phyloP scores from a whole-genome alignment of 1,140 invertebrate species.

The Lordiphosa mommai region DNA sequence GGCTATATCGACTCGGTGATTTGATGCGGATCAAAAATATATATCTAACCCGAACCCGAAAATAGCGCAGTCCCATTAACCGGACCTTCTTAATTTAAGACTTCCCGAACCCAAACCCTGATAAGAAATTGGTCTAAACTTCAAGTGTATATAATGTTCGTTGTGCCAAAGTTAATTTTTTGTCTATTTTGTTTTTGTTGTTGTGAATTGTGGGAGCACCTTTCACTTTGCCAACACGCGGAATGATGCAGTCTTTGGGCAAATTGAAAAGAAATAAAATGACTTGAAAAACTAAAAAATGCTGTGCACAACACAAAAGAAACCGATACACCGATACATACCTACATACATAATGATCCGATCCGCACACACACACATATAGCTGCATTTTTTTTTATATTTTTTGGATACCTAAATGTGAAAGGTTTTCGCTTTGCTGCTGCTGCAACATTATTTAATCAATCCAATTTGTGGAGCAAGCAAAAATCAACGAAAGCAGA shows the following conservation, averaged over 20 bases:
- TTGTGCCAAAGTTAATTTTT: background rate
- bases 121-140: too few species aligned
- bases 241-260: slow-evolving; percentile 44
- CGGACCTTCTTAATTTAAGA: too few species aligned
- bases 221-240: slow-evolving; percentile 65
- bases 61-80: too few species aligned
- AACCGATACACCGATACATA: slow-evolving; percentile 30
- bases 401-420: slow-evolving; percentile 51
- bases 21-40: too few species aligned
- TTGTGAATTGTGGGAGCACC: slow-evolving; percentile 75
- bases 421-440: slow-evolving; percentile 63
- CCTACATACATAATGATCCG: slow-evolving; percentile 40
- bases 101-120: too few species aligned
- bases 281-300: slow-evolving; percentile 59
- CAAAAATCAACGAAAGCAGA: slow-evolving; percentile 28
- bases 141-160: too few species aligned
- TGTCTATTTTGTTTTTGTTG: slow-evolving; percentile 2
- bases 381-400: slow-evolving; percentile 19
- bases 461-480: slow-evolving; percentile 75
- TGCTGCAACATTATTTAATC: slow-evolving; percentile 77
- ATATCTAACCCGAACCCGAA: too few species aligned
- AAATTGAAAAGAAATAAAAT: slow-evolving; percentile 70
- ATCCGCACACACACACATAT: slow-evolving; percentile 14
- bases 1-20: too few species aligned
- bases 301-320: slow-evolving; percentile 74